Evolutionary conservation across 30 jellyfish, hydroid and myxozoan species (phyloP).

Genomic region (Nemopilema nomurai): DNA sequence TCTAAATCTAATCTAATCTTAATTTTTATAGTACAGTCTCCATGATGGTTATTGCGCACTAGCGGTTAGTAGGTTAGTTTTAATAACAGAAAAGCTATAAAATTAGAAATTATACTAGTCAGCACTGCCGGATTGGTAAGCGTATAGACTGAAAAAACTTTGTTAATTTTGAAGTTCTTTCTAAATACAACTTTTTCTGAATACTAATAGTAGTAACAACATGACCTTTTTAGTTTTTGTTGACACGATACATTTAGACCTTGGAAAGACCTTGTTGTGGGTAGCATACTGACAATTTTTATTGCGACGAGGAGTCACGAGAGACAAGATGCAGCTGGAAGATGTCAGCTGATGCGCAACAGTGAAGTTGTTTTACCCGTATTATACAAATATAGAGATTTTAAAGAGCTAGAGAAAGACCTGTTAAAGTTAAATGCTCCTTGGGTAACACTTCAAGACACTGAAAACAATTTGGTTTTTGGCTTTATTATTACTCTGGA

Average conservation of each 20-base stretch:
- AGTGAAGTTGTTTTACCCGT: no score
- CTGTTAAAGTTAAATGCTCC: constrained; percentile 21
- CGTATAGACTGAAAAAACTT: not conserved
- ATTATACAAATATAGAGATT: no score
- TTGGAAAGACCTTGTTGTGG: no score
- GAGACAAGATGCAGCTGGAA: no score
- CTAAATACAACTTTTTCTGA: no score
- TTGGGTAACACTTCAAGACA: constrained; percentile 24
- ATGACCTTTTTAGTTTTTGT: no score
- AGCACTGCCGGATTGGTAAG: not conserved
- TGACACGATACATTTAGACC: no score
- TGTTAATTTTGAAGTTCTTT: not conserved
- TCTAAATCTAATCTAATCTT: not conserved
- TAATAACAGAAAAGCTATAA: not conserved
- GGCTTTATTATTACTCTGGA: constrained; percentile 11
- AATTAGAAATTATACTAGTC: not conserved
- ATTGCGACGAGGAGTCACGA: no score
- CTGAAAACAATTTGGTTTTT: constrained; percentile 21
- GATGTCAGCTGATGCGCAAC: no score
- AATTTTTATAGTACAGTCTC: not conserved
- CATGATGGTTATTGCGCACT: not conserved
- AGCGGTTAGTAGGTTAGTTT: not conserved
- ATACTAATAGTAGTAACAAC: no score
- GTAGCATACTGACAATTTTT: no score
- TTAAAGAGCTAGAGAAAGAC: constrained; percentile 22